phyloP scores from a whole-genome alignment of 1,140 invertebrate genomes.

The Euwallacea fornicatus region DNA sequence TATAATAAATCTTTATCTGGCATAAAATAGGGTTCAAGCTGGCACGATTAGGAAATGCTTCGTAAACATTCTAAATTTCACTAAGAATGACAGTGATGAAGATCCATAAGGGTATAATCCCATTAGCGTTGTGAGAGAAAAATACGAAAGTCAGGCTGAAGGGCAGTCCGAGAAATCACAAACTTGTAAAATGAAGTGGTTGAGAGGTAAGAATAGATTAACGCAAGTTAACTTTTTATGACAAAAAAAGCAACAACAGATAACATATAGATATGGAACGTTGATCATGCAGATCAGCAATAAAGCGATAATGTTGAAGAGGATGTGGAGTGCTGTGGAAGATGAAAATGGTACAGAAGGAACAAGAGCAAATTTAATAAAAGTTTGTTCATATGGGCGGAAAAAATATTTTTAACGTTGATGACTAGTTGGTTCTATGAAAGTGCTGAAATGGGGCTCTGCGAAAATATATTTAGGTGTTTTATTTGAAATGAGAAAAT shows the following conservation, averaged over 20 bases:
- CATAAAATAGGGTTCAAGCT: neutral
- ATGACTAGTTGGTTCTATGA: neutral
- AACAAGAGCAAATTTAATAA: neutral
- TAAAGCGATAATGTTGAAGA: neutral
- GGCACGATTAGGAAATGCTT: constrained; percentile 4
- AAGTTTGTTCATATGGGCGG: neutral
- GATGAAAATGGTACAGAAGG: neutral
- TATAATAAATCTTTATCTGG: neutral
- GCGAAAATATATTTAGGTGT: neutral
- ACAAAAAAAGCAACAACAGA: no score
- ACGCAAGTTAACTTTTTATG: no score
- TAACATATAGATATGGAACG: neutral
- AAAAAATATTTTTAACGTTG: neutral
- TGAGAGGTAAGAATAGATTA: no score
- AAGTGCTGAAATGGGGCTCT: neutral
- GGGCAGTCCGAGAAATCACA: neutral
- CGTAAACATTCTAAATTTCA: constrained; percentile 5
- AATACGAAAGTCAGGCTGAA: neutral
- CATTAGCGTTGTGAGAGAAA: neutral
- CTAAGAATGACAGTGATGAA: neutral
- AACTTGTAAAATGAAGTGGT: neutral
- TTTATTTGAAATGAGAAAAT: no score
- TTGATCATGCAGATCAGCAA: neutral
- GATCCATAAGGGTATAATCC: constrained; percentile 4
- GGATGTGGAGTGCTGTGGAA: neutral